A percentile compares a stretch with the other conserved stretches of the same genome.
Conservation (phyloP, 2,888 invertebrate species). For the Mythimna lalbum region DNA sequence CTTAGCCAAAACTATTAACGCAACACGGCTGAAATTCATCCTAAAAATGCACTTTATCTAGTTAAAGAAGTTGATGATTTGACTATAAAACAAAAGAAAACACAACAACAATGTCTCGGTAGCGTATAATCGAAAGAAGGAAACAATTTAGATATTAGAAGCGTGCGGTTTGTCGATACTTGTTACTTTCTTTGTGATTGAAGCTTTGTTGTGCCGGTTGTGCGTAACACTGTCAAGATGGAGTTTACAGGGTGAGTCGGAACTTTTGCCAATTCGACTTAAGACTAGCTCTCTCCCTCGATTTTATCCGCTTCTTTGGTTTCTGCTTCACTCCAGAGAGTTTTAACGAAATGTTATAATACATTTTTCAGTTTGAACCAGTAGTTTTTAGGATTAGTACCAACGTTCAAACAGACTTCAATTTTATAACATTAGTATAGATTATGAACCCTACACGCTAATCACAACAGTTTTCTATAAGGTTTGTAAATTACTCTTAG, state of each 20-base stretch:
- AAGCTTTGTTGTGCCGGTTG: constrained; percentile 59
- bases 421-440: no score
- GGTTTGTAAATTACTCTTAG: no score
- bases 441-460: no score
- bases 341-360: no score
- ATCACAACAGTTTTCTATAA: no score
- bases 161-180: constrained; percentile 60
- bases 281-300: not conserved
- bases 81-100: not conserved
- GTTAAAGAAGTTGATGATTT: not conserved
- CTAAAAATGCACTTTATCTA: not conserved
- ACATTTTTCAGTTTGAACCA: no score
- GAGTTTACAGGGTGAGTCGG: constrained; percentile 13
- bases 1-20: not conserved
- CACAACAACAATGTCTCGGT: constrained; percentile 10
- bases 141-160: constrained; percentile 63
- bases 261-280: not conserved
- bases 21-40: not conserved
- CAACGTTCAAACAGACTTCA: no score
- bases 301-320: no score
- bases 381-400: no score
- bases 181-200: constrained; percentile 67
- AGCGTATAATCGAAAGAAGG: constrained; percentile 59
- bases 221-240: constrained; percentile 48
- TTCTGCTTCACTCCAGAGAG: no score